Evolutionary conservation across 2,113 vertebrate species (phyloP), one percentile per base, ranked within the genome.

Genomic region (Datnioides undecimradiatus): DNA sequence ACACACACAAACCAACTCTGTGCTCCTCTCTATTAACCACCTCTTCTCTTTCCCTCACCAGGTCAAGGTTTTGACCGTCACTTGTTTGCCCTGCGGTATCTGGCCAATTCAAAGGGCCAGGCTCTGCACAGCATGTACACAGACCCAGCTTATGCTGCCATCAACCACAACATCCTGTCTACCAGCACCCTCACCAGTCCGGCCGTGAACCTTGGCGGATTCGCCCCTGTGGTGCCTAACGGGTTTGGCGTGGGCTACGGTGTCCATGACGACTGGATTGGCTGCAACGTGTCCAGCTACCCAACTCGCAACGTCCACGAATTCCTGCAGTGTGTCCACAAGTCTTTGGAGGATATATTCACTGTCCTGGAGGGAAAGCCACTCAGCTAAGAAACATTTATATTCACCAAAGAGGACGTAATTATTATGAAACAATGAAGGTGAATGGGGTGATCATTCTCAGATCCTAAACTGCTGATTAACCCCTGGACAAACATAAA

Each of bases 41-140:
- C n/a, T 5, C 2, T 59, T 63, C 4, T 51, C 1, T 64, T 66
- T n/a, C 21, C 84, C 40, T 71, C 83, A 7, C 83, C 89, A 99
- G 98, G 97, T 79, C 97, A 99, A 91, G 98, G 98, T 8, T 99
- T 99, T 79, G 98, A 99, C 92, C 94, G 97, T 4, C 98, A 99
- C 54, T 94, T 99, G 70, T 99, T 97, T 64, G 94, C 96, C 33
- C 72, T 99, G 87, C 94, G 95, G n/a, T 93, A 88, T 74, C 73
- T 98, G 79, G 95, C 96, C 23, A 76, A 68, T 9, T 93, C 95
- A 31, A 94, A 87, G 86, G 96, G 95, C 21, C 82, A 74, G 14
- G 3, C 87, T 1, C 84, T 97, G 65, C 97, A 95, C 0, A 89
- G 91, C 43, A 81, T 99, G 10, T 99, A 96, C 68, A 87, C 95